Base-by-base conservation (phyloP, 1,140 invertebrate genomes). In the Euwallacea fornicatus region DNA sequence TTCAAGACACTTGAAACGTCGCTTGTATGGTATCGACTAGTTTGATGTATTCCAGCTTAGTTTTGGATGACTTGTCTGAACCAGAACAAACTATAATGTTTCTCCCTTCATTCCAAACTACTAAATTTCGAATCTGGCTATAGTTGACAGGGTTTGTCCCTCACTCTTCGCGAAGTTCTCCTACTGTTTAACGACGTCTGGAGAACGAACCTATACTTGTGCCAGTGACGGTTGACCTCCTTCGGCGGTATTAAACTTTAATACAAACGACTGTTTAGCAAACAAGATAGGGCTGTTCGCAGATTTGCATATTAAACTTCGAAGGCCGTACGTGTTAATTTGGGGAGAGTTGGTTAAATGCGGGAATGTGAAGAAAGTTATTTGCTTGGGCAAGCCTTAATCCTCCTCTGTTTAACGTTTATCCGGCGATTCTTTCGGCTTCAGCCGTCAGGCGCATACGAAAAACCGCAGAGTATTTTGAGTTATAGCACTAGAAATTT, bases 201-300 rank as follows among this genome's bases (percentile, higher is more conserved):
- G 21, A 21, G 55, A 58, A 42, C 41, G 11, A 42, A 41, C 59
- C 21, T n/a, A 58, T 46, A 13, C 62, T 65, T 63, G 61, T 63
- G 61, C 61, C 44, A 15, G 42, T 65, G 62, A 65, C 62, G 62
- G 62, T 65, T 65, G 62, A 65, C 62, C 62, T 65, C 62, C 62
- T 65, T 65, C 33, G 47, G 44, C 62, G 15, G 47, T 54, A 65
- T 65, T 65, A 65, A 65, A 65, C 62, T 65, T 65, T 65, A 65
- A 65, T 65, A 65, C 53, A 65, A 65, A 65, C 62, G 62, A 65
- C 62, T 65, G 62, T 65, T 65, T 53, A 43, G 62, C 62, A 65
- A 65, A 65, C 62, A 65, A 65, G 62, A 65, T 65, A 65, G 33
- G 62, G 33, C 46, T 41, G 62, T 42, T 50, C 46, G 21, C 62